Evolutionary conservation across 2,888 invertebrate species (phyloP).

Genomic region (Caprella mutica): DNA sequence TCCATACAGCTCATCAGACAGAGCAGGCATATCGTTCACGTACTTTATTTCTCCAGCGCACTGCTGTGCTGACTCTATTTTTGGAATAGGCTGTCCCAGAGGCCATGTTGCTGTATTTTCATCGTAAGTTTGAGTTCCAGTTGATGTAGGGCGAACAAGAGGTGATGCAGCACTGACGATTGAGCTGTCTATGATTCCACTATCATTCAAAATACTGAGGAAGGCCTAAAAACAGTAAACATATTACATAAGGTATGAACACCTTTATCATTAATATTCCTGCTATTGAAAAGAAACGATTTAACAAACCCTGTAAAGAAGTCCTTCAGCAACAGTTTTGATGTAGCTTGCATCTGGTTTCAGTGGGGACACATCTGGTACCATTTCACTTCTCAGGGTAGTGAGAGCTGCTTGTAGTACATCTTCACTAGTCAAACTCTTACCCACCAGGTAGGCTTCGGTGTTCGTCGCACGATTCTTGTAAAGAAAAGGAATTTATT

Average conservation of each 20-base stretch:
- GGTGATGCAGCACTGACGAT: conserved; percentile 50
- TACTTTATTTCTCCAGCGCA: conserved; percentile 54
- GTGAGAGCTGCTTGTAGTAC: conserved; percentile 19
- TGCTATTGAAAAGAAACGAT: no score
- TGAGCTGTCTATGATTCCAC: conserved; percentile 42
- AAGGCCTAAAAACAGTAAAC: conserved; percentile 15
- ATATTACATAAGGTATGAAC: no score
- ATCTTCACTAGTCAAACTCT: conserved; percentile 33
- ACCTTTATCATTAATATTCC: no score
- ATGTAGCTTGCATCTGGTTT: conserved; percentile 19
- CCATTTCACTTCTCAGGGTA: conserved; percentile 16
- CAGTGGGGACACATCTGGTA: conserved; percentile 10
- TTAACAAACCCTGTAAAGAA: conserved; percentile 32
- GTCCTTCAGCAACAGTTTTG: conserved; percentile 15
- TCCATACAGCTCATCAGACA: conserved; percentile 56
- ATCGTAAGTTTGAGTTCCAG: conserved; percentile 57
- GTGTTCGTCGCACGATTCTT: conserved; percentile 31
- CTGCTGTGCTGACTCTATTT: conserved; percentile 55
- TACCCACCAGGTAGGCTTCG: conserved; percentile 28
- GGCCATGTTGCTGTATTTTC: conserved; percentile 59
- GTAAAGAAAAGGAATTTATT: no score
- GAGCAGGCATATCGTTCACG: conserved; percentile 56
- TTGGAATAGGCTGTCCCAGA: conserved; percentile 59
- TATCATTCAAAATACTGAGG: conserved; percentile 43
- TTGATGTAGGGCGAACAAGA: conserved; percentile 53